These are phyloP conservation scores for Perithous albicinctus DNA, from an alignment of 2,888 invertebrate species.

Conservation along the genomic window DNA sequence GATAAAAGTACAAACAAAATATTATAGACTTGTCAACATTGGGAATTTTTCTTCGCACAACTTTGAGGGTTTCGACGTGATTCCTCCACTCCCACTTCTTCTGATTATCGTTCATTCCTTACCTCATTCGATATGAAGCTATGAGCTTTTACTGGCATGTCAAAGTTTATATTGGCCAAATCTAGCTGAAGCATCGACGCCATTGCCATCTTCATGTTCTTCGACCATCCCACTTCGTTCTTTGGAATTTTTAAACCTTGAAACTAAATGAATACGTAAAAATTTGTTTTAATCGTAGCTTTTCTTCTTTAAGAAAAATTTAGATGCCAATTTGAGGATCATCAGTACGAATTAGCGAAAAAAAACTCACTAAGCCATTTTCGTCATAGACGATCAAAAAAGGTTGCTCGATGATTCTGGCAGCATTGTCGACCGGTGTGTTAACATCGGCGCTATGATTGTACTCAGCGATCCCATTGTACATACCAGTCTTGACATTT, in stretches of 20 bases:
- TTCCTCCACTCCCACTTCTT: too few relatives aligned
- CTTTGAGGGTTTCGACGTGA: too few relatives aligned
- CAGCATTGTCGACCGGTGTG: conserved; percentile 68
- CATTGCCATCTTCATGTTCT: conserved; percentile 84
- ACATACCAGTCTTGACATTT: conserved; percentile 79
- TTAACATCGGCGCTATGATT: conserved; percentile 53
- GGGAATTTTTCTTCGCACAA: too few relatives aligned
- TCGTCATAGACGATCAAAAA: conserved; percentile 75
- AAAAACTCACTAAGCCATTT: conserved; percentile 69
- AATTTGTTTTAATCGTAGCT: neutral
- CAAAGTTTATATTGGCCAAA: conserved; percentile 66
- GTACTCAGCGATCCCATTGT: conserved; percentile 77
- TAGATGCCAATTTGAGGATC: neutral
- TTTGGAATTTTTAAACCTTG: conserved; percentile 77
- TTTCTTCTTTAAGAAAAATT: neutral
- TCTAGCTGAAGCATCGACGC: conserved; percentile 84
- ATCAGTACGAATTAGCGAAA: neutral
- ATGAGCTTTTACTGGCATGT: conserved; percentile 70
- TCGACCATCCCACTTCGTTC: conserved; percentile 82
- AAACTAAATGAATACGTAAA: conserved; percentile 67
- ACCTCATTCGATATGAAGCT: conserved; percentile 81
- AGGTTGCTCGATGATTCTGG: conserved; percentile 73
- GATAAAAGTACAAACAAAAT: conserved; percentile 69
- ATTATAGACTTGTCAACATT: too few relatives aligned
- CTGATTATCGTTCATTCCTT: conserved; percentile 84